These are phyloP conservation scores for Onychomys leucogaster DNA, from an alignment of 2,797 vertebrate species.

Conservation along the genomic window DNA sequence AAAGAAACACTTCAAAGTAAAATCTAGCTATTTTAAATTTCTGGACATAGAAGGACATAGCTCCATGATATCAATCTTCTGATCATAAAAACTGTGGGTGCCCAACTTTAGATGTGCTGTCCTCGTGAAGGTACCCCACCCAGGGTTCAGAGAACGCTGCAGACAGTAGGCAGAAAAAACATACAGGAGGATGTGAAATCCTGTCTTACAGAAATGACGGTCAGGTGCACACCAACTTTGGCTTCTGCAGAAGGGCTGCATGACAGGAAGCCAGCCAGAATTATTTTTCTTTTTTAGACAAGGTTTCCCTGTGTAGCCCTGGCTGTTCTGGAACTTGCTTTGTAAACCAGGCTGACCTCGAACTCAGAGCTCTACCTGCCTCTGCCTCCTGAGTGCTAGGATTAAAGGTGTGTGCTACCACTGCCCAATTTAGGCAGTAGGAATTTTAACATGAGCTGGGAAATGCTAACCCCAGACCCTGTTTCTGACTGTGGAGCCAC, in stretches of 20 bases:
- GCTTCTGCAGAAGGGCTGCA: background rate
- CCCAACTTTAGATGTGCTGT: background rate
- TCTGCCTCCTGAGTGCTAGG: background rate
- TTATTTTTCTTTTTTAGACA: background rate
- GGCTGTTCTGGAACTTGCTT: background rate
- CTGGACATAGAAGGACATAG: background rate
- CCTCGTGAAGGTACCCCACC: background rate
- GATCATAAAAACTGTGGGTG: background rate
- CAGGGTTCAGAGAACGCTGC: background rate
- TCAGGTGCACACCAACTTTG: no score
- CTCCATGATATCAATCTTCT: background rate
- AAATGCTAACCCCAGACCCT: background rate
- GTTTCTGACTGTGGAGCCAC: background rate
- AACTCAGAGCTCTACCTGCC: background rate
- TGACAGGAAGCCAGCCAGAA: background rate
- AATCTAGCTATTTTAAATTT: background rate
- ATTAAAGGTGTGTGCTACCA: background rate
- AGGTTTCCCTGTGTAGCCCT: background rate
- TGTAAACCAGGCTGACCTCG: no score
- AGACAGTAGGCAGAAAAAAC: background rate
- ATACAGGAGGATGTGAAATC: no score
- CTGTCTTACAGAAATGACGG: background rate
- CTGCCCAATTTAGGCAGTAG: background rate
- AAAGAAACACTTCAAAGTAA: background rate
- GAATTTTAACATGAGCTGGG: background rate